phyloP scores from a whole-genome alignment of 2,113 vertebrate species.

The Nanorana parkeri region DNA sequence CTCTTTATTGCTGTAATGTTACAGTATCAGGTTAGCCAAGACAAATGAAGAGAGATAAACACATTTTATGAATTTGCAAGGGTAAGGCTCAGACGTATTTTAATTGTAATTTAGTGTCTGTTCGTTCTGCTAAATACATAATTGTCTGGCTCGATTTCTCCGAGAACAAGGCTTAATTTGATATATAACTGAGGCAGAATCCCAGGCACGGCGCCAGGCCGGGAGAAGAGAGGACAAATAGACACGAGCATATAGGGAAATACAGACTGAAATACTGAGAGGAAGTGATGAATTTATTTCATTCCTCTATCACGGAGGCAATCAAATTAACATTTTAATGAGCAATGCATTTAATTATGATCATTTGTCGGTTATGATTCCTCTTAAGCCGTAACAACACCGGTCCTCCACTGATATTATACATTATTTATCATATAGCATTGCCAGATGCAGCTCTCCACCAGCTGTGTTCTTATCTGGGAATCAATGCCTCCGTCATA shows the following conservation, averaged over 20 bases:
- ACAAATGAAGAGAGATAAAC: constrained; percentile 32
- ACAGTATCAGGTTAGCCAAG: constrained; percentile 3
- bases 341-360: too few species aligned
- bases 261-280: background rate
- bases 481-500: too few species aligned
- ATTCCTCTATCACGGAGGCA: constrained; percentile 3
- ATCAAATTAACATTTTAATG: too few species aligned
- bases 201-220: constrained; percentile 30
- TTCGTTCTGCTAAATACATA: constrained; percentile 52
- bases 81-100: constrained; percentile 13
- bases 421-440: too few species aligned
- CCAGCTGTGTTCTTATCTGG: too few species aligned
- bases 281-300: constrained; percentile 11
- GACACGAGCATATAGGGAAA: background rate
- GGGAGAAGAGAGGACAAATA: background rate
- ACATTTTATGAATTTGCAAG: constrained; percentile 25
- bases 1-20: constrained; percentile 11
- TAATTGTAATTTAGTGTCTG: constrained; percentile 45
- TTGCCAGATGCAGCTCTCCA: too few species aligned
- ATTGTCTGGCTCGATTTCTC: constrained; percentile 48
- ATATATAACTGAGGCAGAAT: constrained; percentile 29
- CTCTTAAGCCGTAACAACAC: too few species aligned
- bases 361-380: too few species aligned
- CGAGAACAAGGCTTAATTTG: constrained; percentile 44
- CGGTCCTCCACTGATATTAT: too few species aligned